Conservation (phyloP, 1,140 invertebrate genomes). For the Cardiocondyla obscurior region DNA sequence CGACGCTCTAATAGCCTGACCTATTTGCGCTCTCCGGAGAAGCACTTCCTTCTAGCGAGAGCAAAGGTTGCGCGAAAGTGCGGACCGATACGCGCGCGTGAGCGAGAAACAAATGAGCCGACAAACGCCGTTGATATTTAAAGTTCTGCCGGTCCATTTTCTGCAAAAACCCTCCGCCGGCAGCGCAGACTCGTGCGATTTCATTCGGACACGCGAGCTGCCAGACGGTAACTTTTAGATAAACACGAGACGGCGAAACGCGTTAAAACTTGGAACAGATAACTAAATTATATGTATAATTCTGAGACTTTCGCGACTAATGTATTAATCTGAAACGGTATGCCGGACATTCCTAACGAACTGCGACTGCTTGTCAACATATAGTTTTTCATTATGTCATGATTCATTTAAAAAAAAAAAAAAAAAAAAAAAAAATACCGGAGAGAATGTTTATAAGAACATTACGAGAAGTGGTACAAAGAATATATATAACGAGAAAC, state of each 20-base stretch:
- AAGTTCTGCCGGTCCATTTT: not conserved
- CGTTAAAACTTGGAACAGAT: not conserved
- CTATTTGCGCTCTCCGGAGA: slow-evolving; percentile 45
- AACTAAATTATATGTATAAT: not conserved
- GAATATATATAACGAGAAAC: not conserved
- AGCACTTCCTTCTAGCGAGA: slow-evolving; percentile 19
- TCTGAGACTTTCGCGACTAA: not conserved
- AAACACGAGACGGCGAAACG: not conserved
- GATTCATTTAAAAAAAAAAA: too few species aligned
- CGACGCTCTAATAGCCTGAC: slow-evolving; percentile 40
- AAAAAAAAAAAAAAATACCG: not conserved
- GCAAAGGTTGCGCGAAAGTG: slow-evolving; percentile 40
- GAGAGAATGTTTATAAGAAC: not conserved
- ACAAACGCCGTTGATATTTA: not conserved
- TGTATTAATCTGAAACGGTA: not conserved
- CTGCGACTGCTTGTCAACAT: not conserved
- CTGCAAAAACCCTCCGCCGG: not conserved
- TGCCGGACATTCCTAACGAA: not conserved
- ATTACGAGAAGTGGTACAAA: not conserved
- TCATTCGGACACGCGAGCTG: too few species aligned
- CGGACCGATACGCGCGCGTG: not conserved
- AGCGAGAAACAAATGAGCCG: not conserved
- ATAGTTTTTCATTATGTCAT: not conserved
- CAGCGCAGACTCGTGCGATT: not conserved
- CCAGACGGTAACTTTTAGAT: not conserved